Evolutionary conservation across 1,140 invertebrate genomes (phyloP).

Genomic region (Scaptomyza montana): DNA sequence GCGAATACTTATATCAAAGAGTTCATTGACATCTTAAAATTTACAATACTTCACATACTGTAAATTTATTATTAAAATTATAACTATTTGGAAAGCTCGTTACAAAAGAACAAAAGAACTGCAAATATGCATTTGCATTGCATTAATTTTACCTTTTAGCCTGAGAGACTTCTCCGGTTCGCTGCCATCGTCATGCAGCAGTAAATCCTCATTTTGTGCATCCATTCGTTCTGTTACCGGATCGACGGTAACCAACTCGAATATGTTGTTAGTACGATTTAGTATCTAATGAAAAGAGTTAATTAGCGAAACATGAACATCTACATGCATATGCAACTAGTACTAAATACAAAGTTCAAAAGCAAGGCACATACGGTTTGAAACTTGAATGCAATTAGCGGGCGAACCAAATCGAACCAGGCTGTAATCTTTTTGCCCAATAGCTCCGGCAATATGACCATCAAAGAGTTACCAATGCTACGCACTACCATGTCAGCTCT

Average conservation of each 20-base stretch:
- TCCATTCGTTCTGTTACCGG: constrained; percentile 89
- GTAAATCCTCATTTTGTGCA: constrained; percentile 85
- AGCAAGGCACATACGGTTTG: constrained; percentile 88
- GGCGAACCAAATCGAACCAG: constrained; percentile 95
- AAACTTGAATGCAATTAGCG: constrained; percentile 97
- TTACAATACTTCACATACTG: too few relatives aligned
- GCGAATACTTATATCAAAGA: too few relatives aligned
- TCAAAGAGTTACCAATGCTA: constrained; percentile 95
- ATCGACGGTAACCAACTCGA: constrained; percentile 95
- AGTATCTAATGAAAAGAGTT: constrained; percentile 88
- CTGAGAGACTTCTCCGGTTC: constrained; percentile 89
- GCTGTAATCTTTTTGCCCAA: constrained; percentile 95
- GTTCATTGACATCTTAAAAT: too few relatives aligned
- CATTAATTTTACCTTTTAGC: constrained; percentile 88
- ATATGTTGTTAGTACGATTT: constrained; percentile 97
- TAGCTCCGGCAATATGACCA: constrained; percentile 94
- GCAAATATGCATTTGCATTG: too few relatives aligned
- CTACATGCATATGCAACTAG: too few relatives aligned
- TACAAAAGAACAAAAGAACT: too few relatives aligned
- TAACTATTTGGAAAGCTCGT: too few relatives aligned
- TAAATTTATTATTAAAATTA: too few relatives aligned
- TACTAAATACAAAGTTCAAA: background rate
- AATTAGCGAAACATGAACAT: background rate
- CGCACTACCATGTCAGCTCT: constrained; percentile 95
- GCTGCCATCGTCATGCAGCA: constrained; percentile 87